Conservation (phyloP, 2,113 vertebrate species). For the Archilochus colubris region DNA sequence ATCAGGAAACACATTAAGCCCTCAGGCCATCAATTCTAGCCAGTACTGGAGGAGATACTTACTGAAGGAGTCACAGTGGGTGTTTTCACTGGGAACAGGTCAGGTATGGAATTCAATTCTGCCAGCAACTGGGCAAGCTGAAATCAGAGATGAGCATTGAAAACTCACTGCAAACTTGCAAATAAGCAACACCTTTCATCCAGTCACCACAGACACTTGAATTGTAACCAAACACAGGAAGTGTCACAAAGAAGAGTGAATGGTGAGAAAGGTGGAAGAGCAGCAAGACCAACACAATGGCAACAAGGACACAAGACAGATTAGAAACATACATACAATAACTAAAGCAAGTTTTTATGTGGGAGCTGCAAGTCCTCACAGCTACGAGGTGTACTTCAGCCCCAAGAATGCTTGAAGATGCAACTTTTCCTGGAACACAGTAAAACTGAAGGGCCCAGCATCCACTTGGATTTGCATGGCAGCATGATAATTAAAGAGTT, state of each 20-base stretch:
- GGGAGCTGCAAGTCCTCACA: background rate
- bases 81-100: constrained; percentile 79
- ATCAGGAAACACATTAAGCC: background rate
- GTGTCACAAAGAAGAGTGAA: background rate
- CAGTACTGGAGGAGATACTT: constrained; percentile 41
- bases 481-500: background rate
- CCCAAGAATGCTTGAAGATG: background rate
- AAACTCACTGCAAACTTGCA: background rate
- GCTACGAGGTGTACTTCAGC: background rate
- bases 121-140: constrained; percentile 93
- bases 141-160: constrained; percentile 18
- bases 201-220: background rate
- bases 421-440: background rate
- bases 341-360: background rate
- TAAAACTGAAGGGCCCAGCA: background rate
- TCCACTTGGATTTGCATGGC: background rate
- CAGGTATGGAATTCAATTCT: constrained; percentile 87
- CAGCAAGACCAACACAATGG: background rate
- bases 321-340: background rate
- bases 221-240: background rate
- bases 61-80: constrained; percentile 75
- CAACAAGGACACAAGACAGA: background rate
- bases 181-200: background rate
- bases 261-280: background rate
- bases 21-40: background rate